These are phyloP conservation scores for Semibalanus balanoides DNA, from an alignment of 1,140 invertebrate species.

Conservation along the genomic window DNA sequence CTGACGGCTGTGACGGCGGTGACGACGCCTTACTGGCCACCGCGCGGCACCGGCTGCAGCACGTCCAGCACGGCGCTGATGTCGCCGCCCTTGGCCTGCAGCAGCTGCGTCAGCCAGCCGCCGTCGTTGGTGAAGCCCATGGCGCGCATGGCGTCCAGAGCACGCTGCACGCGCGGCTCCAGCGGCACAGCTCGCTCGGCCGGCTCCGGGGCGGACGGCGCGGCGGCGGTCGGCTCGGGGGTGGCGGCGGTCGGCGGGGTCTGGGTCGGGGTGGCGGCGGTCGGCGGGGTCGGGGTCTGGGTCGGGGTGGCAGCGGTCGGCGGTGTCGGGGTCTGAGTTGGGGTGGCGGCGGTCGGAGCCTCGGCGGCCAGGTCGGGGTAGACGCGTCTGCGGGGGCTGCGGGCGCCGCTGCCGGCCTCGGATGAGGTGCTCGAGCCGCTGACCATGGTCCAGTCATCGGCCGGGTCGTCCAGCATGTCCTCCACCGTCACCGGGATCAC, in stretches of 20 bases:
- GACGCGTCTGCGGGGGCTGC: no score
- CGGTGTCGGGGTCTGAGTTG: constrained; percentile 4
- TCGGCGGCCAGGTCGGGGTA: background rate
- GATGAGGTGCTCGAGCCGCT: constrained; percentile 8
- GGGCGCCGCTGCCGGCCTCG: background rate
- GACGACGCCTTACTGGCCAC: background rate
- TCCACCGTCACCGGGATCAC: constrained; percentile 8
- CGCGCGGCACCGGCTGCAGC: constrained; percentile 27
- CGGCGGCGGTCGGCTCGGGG: constrained; percentile 1
- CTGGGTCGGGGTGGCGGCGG: constrained; percentile 19
- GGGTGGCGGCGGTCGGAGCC: background rate
- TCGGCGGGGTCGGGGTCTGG: constrained; percentile 9
- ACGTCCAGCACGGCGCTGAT: constrained; percentile 54
- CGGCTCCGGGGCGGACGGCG: background rate
- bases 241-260: background rate
- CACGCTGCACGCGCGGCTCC: constrained; percentile 43
- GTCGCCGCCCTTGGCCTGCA: constrained; percentile 46
- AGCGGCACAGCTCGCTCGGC: constrained; percentile 7
- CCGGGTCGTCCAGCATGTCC: constrained; percentile 6
- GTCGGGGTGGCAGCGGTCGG: constrained; percentile 6
- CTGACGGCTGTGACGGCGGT: no score
- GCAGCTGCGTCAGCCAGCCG: constrained; percentile 40
- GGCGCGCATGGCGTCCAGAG: constrained; percentile 48
- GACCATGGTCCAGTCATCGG: constrained; percentile 22
- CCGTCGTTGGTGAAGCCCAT: constrained; percentile 72